phyloP scores from a whole-genome alignment of 2,113 vertebrate species.

The Coturnix japonica region DNA sequence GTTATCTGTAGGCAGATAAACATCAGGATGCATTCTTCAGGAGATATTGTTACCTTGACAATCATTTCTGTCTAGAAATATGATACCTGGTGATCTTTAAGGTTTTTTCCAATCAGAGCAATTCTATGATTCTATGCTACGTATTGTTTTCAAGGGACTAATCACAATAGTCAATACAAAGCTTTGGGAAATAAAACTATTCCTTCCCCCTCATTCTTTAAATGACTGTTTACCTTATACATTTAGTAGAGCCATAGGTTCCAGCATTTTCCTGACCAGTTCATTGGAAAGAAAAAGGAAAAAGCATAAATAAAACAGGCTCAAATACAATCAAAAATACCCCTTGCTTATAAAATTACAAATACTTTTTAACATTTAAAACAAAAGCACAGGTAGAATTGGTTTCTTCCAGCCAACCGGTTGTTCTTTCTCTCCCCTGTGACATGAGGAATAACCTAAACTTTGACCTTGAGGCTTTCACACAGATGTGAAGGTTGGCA shows the following conservation, averaged over 20 bases:
- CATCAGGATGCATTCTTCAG: background rate
- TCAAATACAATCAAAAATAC: background rate
- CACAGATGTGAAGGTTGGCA: background rate
- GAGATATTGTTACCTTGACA: background rate
- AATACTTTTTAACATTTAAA: slow-evolving; percentile 16
- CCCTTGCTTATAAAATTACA: background rate
- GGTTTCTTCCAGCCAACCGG: background rate
- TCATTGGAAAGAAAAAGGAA: background rate
- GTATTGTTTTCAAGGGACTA: background rate
- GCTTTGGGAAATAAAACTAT: background rate
- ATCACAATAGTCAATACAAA: background rate
- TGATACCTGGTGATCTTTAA: background rate
- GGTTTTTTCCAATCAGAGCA: too few relatives aligned
- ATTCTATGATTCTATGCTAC: background rate
- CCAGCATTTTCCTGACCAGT: background rate
- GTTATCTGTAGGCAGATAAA: background rate
- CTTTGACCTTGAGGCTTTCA: background rate
- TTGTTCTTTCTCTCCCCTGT: background rate
- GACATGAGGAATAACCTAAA: background rate
- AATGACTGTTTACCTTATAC: background rate
- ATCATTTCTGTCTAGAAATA: background rate
- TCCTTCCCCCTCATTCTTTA: background rate
- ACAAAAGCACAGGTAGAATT: background rate
- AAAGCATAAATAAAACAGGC: background rate
- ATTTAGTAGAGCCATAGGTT: background rate